phyloP scores from a whole-genome alignment of 1,140 invertebrate genomes.

The Nephila pilipes region DNA sequence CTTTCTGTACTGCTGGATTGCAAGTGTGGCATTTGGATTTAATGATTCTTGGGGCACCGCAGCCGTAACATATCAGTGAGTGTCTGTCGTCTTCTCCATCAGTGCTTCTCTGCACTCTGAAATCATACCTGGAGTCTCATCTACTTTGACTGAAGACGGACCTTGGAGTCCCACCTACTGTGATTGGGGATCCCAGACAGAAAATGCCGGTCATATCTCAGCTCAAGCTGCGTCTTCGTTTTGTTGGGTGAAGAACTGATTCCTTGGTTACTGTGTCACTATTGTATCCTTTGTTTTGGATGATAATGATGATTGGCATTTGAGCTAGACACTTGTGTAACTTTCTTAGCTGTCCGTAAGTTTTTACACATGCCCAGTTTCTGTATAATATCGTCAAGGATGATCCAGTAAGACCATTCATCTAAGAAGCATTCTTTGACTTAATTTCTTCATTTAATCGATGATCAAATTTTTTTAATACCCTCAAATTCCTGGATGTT shows the following conservation, averaged over 20 bases:
- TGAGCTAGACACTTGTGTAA: neutral
- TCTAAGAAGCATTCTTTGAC: slow-evolving; percentile 7
- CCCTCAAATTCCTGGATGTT: neutral
- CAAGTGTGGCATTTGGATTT: too few species aligned
- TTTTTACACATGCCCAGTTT: neutral
- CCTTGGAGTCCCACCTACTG: neutral
- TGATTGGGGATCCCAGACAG: neutral
- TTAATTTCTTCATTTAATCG: neutral
- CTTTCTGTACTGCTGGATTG: too few species aligned
- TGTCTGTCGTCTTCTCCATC: too few species aligned
- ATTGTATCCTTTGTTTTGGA: too few species aligned
- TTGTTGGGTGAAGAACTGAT: neutral
- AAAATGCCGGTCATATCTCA: neutral
- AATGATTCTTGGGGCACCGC: too few species aligned
- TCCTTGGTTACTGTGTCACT: neutral
- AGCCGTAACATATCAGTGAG: too few species aligned
- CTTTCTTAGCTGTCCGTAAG: neutral
- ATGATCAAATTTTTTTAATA: neutral
- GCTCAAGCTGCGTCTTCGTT: neutral
- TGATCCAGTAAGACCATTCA: neutral
- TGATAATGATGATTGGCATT: too few species aligned
- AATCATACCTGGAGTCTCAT: too few species aligned
- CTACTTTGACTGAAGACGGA: neutral
- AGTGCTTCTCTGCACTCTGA: too few species aligned
- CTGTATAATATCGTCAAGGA: neutral